Evolutionary conservation across 2,113 vertebrate species (phyloP).

Genomic region (Pachyramphus minor): DNA sequence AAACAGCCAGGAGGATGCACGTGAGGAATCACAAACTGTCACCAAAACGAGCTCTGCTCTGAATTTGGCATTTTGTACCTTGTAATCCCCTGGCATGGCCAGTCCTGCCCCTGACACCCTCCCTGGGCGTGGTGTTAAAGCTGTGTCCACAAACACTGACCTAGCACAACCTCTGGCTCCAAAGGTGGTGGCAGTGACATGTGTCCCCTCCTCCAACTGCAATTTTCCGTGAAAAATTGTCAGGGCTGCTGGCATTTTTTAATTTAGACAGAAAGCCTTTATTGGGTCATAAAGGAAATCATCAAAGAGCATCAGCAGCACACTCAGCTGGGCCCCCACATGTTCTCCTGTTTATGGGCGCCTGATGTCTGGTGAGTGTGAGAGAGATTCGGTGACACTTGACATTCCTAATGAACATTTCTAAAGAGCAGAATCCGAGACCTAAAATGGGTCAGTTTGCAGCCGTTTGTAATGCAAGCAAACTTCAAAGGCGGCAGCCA

Average conservation of each 20-base stretch:
- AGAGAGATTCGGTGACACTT: neutral
- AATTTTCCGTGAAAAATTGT: neutral
- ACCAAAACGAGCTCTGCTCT: neutral
- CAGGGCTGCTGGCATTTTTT: neutral
- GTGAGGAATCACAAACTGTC: neutral
- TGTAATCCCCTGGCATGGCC: neutral
- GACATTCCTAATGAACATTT: slow-evolving; percentile 12
- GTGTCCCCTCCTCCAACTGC: neutral
- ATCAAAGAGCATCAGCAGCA: slow-evolving; percentile 14
- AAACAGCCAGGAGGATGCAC: neutral
- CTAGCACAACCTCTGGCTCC: neutral
- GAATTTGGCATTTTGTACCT: neutral
- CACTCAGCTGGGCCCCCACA: neutral
- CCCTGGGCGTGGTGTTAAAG: neutral
- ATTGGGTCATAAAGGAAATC: slow-evolving; percentile 16
- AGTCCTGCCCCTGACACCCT: accelerated
- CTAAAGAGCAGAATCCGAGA: neutral
- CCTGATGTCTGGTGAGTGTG: neutral
- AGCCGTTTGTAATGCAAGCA: slow-evolving; percentile 4
- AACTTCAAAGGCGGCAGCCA: slow-evolving; percentile 18
- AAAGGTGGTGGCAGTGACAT: neutral
- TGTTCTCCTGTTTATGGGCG: neutral
- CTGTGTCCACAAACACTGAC: neutral
- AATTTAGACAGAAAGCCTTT: slow-evolving; percentile 29
- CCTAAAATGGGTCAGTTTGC: slow-evolving; percentile 30